These are phyloP conservation scores for Zhuqinia jingwanae DNA, from an alignment of 2,888 invertebrate genomes.

Conservation along the genomic window DNA sequence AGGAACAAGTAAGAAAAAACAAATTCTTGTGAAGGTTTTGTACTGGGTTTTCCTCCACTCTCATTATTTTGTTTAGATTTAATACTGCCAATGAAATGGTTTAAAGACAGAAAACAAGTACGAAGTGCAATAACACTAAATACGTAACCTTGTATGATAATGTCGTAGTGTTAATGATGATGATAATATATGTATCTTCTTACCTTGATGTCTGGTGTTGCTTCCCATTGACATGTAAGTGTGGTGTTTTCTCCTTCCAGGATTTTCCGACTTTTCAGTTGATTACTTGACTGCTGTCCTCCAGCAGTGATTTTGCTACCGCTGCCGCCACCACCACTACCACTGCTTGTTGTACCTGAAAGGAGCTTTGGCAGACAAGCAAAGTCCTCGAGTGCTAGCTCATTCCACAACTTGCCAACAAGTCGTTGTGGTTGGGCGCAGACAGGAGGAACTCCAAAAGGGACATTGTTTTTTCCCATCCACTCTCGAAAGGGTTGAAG, in stretches of 20 bases:
- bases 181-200: no score
- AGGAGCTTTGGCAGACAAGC: slow-evolving; percentile 85
- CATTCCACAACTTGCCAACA: slow-evolving; percentile 87
- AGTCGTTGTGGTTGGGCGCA: slow-evolving; percentile 87
- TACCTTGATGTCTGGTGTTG: slow-evolving; percentile 79
- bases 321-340: slow-evolving; percentile 7
- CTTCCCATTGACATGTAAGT: slow-evolving; percentile 77
- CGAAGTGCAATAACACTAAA: no score
- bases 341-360: slow-evolving; percentile 35
- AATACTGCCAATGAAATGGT: no score
- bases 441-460: slow-evolving; percentile 87
- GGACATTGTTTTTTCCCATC: slow-evolving; percentile 90
- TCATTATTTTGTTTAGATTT: no score
- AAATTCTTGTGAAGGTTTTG: no score
- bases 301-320: no score
- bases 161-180: neutral
- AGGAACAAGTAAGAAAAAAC: no score
- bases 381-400: slow-evolving; percentile 89
- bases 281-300: slow-evolving; percentile 13
- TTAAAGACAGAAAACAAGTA: no score
- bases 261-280: slow-evolving; percentile 65
- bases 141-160: no score
- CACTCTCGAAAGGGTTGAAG: slow-evolving; percentile 89
- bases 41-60: no score
- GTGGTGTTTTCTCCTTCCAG: slow-evolving; percentile 78